Evolutionary conservation across 2,888 invertebrate genomes (phyloP).

Genomic region (Macrophya alboannulata): DNA sequence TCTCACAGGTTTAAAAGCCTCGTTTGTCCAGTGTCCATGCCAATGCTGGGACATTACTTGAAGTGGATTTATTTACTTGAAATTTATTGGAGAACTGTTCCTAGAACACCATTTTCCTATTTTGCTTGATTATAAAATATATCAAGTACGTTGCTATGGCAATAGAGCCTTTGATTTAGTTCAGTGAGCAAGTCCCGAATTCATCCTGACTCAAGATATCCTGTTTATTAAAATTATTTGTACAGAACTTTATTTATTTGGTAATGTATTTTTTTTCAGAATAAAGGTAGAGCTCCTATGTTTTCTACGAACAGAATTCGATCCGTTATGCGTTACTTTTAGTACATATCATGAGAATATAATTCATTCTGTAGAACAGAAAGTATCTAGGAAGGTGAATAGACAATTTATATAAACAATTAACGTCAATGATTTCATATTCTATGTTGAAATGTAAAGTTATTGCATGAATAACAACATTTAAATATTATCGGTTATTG

Average conservation of each 20-base stretch:
- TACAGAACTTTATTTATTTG: background rate
- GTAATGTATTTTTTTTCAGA: conserved; percentile 77
- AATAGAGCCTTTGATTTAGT: background rate
- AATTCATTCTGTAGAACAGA: conserved; percentile 92
- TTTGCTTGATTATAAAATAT: conserved; percentile 53
- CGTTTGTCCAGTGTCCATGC: conserved; percentile 71
- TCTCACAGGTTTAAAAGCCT: conserved; percentile 67
- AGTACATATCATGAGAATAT: conserved; percentile 87
- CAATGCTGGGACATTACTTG: conserved; percentile 71
- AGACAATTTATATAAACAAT: conserved; percentile 55
- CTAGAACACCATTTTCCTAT: conserved; percentile 36
- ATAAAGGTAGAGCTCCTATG: conserved; percentile 88
- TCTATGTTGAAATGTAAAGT: background rate
- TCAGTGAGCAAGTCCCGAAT: background rate
- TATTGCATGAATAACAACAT: background rate
- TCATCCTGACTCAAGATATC: background rate
- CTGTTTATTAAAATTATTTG: background rate
- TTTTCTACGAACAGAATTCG: conserved; percentile 93
- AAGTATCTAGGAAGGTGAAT: conserved; percentile 86
- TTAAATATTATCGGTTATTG: background rate
- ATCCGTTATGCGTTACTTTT: conserved; percentile 91
- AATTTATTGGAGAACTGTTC: conserved; percentile 11
- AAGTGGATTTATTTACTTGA: background rate
- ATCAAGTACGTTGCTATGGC: conserved; percentile 52
- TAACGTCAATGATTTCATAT: background rate